phyloP scores from a whole-genome alignment of 2,888 invertebrate genomes.

The Desoria tigrina region DNA sequence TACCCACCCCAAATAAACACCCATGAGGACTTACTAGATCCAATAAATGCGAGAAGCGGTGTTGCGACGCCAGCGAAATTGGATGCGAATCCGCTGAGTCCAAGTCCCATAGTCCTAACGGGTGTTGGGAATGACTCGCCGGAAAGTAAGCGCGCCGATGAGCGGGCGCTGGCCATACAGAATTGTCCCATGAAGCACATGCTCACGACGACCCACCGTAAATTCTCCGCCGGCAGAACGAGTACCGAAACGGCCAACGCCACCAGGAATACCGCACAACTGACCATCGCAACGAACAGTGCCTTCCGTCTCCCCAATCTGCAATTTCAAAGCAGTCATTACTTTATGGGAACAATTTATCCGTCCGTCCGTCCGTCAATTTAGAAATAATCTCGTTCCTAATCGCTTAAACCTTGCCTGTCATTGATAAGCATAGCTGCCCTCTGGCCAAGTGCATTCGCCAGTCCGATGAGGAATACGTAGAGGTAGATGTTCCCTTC shows the following conservation, averaged over 20 bases:
- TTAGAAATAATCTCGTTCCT: too few species aligned
- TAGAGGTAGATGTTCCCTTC: slow-evolving; percentile 35
- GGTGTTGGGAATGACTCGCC: slow-evolving; percentile 44
- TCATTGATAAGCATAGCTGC: slow-evolving; percentile 34
- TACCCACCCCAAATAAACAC: neutral
- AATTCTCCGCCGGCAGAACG: slow-evolving; percentile 10
- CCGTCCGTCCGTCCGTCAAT: too few species aligned
- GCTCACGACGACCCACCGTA: neutral
- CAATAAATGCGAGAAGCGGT: slow-evolving; percentile 42
- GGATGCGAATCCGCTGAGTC: slow-evolving; percentile 28
- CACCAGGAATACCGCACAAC: slow-evolving; percentile 37
- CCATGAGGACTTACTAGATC: slow-evolving; percentile 28
- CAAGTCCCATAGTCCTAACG: slow-evolving; percentile 36
- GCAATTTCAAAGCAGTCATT: slow-evolving; percentile 1
- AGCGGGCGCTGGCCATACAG: slow-evolving; percentile 33
- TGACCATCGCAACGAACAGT: slow-evolving; percentile 32
- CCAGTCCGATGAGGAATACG: slow-evolving; percentile 33
- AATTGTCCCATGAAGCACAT: slow-evolving; percentile 38
- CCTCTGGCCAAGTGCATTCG: slow-evolving; percentile 39
- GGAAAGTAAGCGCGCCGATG: slow-evolving; percentile 30
- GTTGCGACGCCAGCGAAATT: slow-evolving; percentile 33
- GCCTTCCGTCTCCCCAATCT: slow-evolving; percentile 41
- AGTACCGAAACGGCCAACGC: slow-evolving; percentile 34
- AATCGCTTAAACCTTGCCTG: slow-evolving; percentile 6
- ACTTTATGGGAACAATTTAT: too few species aligned